These are phyloP conservation scores for Pycnonotus jocosus DNA, from an alignment of 2,113 vertebrate genomes.

Conservation along the genomic window DNA sequence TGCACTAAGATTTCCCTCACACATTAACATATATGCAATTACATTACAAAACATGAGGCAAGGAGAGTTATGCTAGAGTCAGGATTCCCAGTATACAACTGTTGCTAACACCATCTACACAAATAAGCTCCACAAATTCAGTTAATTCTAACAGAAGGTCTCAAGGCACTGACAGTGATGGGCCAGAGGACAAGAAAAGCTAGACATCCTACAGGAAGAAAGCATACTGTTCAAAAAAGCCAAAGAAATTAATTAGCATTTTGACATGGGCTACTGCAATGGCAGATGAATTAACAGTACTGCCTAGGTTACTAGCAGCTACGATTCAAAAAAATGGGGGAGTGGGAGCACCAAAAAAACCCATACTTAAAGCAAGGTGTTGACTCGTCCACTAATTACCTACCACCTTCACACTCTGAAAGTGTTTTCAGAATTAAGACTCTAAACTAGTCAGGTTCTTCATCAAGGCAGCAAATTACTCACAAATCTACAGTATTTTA, in stretches of 20 bases:
- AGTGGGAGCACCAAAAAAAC: neutral
- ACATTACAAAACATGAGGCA: neutral
- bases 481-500: neutral
- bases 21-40: neutral
- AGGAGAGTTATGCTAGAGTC: neutral
- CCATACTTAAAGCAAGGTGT: neutral
- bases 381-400: neutral
- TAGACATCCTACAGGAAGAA: neutral
- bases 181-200: neutral
- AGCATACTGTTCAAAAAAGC: neutral
- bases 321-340: neutral
- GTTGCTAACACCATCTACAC: neutral
- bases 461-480: neutral
- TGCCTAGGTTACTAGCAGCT: neutral
- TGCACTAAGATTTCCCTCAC: neutral
- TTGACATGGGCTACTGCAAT: neutral
- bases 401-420: neutral
- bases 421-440: neutral
- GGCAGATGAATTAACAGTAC: neutral
- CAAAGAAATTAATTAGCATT: neutral
- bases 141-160: neutral
- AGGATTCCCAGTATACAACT: neutral
- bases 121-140: neutral
- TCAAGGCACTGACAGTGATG: neutral
- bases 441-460: neutral